These are phyloP conservation scores for Choreutis nemorana DNA, from an alignment of 2,888 invertebrate genomes.

Conservation along the genomic window DNA sequence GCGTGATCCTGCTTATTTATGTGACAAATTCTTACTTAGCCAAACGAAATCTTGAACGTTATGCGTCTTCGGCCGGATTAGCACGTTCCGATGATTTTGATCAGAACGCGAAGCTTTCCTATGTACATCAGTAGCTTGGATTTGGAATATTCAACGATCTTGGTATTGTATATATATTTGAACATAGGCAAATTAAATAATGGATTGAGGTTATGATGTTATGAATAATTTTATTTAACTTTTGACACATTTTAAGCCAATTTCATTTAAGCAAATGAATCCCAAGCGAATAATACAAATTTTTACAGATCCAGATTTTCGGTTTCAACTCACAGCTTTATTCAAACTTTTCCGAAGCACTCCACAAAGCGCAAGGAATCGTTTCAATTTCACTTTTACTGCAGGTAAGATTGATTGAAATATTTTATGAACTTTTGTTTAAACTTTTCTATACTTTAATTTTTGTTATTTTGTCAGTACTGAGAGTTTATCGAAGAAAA, in stretches of 20 bases:
- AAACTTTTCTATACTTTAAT: neutral
- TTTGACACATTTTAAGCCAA: too few species aligned
- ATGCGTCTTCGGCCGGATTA: too few species aligned
- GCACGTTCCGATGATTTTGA: too few species aligned
- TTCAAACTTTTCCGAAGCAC: slow-evolving; percentile 94
- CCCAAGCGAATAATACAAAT: slow-evolving; percentile 19
- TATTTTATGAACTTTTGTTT: too few species aligned
- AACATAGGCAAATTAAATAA: too few species aligned
- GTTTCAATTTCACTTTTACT: slow-evolving; percentile 93
- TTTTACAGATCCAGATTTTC: slow-evolving; percentile 94
- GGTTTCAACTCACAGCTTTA: slow-evolving; percentile 98
- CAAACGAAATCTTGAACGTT: slow-evolving; percentile 42
- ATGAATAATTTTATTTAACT: too few species aligned
- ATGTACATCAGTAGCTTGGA: too few species aligned
- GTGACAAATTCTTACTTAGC: slow-evolving; percentile 59
- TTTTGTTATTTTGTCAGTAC: neutral
- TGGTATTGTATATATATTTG: too few species aligned
- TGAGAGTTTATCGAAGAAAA: neutral
- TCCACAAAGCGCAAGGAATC: slow-evolving; percentile 93
- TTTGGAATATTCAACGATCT: too few species aligned
- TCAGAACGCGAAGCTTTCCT: too few species aligned
- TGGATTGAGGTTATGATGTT: too few species aligned
- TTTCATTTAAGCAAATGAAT: too few species aligned
- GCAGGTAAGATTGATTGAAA: slow-evolving; percentile 92
- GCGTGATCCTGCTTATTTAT: slow-evolving; percentile 59